A percentile compares a stretch with the other conserved stretches of the same genome.
Evolutionary conservation across 2,797 vertebrate genomes (phyloP).

Genomic region (Sebastes umbrosus): DNA sequence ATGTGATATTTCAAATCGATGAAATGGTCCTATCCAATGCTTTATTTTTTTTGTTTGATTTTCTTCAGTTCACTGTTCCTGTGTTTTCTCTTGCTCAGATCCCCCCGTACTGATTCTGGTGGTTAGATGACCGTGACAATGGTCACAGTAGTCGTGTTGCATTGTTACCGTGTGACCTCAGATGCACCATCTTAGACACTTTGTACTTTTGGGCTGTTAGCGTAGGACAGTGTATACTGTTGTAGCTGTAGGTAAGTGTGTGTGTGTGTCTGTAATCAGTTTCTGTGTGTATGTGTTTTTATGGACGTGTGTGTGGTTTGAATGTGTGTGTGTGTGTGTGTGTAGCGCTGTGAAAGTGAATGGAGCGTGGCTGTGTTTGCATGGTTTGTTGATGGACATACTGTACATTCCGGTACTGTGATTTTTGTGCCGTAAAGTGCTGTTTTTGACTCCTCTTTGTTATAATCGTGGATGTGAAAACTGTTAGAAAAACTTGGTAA

Average conservation of each 20-base stretch:
- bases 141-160: conserved; percentile 61
- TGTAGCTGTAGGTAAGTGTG: conserved; percentile 67
- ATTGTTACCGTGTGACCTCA: conserved; percentile 66
- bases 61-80: not conserved
- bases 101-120: conserved; percentile 32
- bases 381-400: conserved; percentile 70
- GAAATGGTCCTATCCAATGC: not conserved
- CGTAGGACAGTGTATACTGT: conserved; percentile 65
- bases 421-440: conserved; percentile 79
- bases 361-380: conserved; percentile 50
- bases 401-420: conserved; percentile 79
- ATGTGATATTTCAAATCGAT: conserved; percentile 18
- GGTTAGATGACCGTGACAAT: conserved; percentile 43
- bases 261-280: conserved; percentile 40
- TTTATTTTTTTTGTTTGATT: not conserved
- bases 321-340: not conserved
- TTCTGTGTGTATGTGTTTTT: conserved; percentile 33
- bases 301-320: not conserved
- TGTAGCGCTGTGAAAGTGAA: conserved; percentile 7
- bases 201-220: conserved; percentile 68
- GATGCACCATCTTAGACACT: conserved; percentile 55
- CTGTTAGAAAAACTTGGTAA: conserved; percentile 61
- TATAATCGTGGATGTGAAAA: conserved; percentile 70
- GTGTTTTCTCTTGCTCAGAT: conserved; percentile 26
- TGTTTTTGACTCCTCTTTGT: conserved; percentile 76